phyloP scores from a whole-genome alignment of 2,797 vertebrate genomes.

The Muscicapa comitata region DNA sequence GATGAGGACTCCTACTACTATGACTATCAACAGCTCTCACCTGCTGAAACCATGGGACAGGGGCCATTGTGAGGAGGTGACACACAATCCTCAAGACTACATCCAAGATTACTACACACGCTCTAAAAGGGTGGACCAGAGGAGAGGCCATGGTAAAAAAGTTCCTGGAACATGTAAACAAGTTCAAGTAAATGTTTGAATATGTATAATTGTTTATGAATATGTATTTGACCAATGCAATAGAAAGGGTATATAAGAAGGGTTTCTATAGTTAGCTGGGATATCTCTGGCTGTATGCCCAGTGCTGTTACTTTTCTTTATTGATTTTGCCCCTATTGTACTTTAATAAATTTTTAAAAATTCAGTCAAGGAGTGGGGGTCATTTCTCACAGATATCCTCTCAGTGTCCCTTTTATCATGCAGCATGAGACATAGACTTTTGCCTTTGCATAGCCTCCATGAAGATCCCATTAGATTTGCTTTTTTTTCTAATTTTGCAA shows the following conservation, averaged over 20 bases:
- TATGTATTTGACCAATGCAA: background rate
- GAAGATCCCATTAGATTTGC: background rate
- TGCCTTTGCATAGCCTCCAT: background rate
- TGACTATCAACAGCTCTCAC: background rate
- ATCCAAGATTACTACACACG: background rate
- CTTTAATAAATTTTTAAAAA: background rate
- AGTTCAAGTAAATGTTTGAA: background rate
- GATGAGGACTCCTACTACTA: too few relatives aligned
- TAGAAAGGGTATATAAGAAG: background rate
- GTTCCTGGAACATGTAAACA: background rate
- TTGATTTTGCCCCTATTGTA: background rate
- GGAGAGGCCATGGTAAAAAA: background rate
- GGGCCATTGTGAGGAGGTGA: background rate
- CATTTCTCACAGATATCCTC: background rate
- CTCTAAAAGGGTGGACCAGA: accelerated
- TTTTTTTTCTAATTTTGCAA: background rate
- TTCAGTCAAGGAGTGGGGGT: background rate
- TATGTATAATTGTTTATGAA: background rate
- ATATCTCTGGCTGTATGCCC: background rate
- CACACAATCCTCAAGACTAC: background rate
- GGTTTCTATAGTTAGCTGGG: background rate
- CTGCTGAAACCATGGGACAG: background rate
- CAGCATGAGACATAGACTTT: background rate
- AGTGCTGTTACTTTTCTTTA: background rate
- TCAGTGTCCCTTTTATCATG: background rate